Evolutionary conservation across 1,140 invertebrate species (phyloP).

Genomic region (Anagrus nilaparvatae): DNA sequence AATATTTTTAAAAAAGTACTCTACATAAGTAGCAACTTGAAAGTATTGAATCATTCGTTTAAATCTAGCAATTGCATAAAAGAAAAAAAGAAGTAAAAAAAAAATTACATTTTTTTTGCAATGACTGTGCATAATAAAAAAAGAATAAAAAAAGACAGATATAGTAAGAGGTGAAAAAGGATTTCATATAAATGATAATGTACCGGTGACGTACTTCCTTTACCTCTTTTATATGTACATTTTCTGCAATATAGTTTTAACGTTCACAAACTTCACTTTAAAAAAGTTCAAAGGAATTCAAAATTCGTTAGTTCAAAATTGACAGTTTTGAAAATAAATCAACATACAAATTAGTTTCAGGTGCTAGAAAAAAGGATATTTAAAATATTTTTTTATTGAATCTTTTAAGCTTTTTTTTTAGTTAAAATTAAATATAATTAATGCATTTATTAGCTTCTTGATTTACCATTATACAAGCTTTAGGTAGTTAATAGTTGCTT

Average conservation of each 20-base stretch:
- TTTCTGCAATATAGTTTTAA: neutral
- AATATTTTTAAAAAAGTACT: slow-evolving; percentile 6
- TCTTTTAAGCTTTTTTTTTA: too few species aligned
- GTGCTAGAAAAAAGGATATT: too few species aligned
- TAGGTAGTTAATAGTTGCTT: too few species aligned
- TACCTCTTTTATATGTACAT: slow-evolving; percentile 10
- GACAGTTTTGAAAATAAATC: slow-evolving; percentile 25
- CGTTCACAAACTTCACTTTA: slow-evolving; percentile 13
- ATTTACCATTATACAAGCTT: too few species aligned
- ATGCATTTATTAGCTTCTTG: too few species aligned
- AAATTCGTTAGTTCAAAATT: slow-evolving; percentile 30
- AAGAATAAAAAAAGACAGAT: too few species aligned
- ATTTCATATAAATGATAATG: slow-evolving; percentile 42
- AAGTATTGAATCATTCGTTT: slow-evolving; percentile 22
- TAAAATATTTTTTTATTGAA: too few species aligned
- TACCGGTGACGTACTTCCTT: slow-evolving; percentile 22
- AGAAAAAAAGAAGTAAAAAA: slow-evolving; percentile 8
- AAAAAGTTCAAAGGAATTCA: slow-evolving; percentile 33
- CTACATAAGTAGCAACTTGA: neutral
- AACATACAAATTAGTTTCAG: too few species aligned
- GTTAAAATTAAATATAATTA: too few species aligned
- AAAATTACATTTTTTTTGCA: slow-evolving; percentile 26
- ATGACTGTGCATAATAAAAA: slow-evolving; percentile 36
- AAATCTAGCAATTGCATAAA: slow-evolving; percentile 4
- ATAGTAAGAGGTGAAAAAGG: slow-evolving; percentile 23